Base-by-base conservation (phyloP, 2,797 vertebrate species). In the Dryobates pubescens region DNA sequence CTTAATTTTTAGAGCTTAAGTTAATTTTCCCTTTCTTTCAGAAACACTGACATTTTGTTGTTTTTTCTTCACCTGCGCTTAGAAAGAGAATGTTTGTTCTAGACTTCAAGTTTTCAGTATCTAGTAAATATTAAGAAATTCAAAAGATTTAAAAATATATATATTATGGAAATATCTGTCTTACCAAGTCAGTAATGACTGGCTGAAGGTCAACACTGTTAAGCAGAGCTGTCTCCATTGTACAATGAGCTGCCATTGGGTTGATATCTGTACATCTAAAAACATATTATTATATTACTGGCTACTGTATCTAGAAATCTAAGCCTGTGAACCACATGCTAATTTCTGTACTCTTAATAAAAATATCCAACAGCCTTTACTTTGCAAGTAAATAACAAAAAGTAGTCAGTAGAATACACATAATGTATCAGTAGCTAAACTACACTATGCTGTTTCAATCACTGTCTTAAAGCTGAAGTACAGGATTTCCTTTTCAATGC, bases 251-350 rank as follows among this genome's bases (percentile, higher is more conserved):
- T 47, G 99, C 99, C 36, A 96, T 91, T 0, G 98, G 98, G 79
- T 99, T 99, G 92, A 99, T 97, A 84, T 99, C 99, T 10, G 99
- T 99, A 96, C 99, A 99, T 45, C 99, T 99, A 43, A 67, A 80
- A 90, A 89, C 91, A 79, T 57, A 82, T 59, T 63, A 88, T 3
- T 1, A 63, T 32, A 17, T 62, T 41, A 68, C 1, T 59, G 17
- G 22, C 26, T 70, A 9, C 17, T 58, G 6, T 26, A 68, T 9
- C 24, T 88, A 32, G 36, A 63, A 82, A 41, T 29, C 77, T 69
- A 77, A 62, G 13, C 23, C 12, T 57, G 9, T 64, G 59, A 85
- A 58, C 45, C 45, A 54, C 9, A 24, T 24, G 23, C 13, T 81
- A 15, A n/a, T 71, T 34, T 57, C 47, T 4, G 7, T 51, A 22